Base-by-base conservation (phyloP, 1,140 invertebrate genomes). In the Melipona quadrifasciata region DNA sequence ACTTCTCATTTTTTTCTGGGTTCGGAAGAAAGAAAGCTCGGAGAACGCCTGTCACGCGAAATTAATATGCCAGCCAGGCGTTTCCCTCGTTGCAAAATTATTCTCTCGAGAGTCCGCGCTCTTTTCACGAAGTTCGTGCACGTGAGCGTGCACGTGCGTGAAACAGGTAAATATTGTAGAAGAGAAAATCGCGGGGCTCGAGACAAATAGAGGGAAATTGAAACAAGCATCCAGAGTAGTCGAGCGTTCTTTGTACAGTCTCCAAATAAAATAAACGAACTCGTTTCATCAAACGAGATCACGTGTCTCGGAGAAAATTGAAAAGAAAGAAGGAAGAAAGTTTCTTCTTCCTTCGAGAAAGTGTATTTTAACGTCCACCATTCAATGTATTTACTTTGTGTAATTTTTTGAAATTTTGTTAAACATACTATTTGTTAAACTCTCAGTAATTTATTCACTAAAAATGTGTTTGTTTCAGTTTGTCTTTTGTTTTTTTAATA, bases 21-120 rank as follows among this genome's bases (percentile, higher is more conserved):
- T 3, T 19, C 17, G 65, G 34, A 51, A 76, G 24, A 58, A 84
- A 34, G 61, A 65, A 53, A 21, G 14, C 19, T 61, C 61, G 71
- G 34, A 58, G 47, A 57, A 80, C 75, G 78, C 80, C 70, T 80
- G 82, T 90, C 90, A 82, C 87, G 88, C 86, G 82, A 88, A 91
- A 91, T 91, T 91, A 89, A 91, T 90, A 85, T 84, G 83, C 82
- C 80, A 71, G 82, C 73, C 84, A 70, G 77, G 75, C 84, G 67
- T 77, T 84, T 84, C 84, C 81, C 87, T 85, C 86, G 78, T 82
- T 84, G 85, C n/a, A 61, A 90, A 87, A 91, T 91, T 83, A 91
- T 90, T 89, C 75, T 83, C 84, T 57, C 83, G 24, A 47, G 34
- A 78, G 61, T 77, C 47, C 75, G 55, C 14, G 73, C 74, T 81